Conservation (phyloP, 2,888 invertebrate species). For the Macrosiphum euphorbiae region DNA sequence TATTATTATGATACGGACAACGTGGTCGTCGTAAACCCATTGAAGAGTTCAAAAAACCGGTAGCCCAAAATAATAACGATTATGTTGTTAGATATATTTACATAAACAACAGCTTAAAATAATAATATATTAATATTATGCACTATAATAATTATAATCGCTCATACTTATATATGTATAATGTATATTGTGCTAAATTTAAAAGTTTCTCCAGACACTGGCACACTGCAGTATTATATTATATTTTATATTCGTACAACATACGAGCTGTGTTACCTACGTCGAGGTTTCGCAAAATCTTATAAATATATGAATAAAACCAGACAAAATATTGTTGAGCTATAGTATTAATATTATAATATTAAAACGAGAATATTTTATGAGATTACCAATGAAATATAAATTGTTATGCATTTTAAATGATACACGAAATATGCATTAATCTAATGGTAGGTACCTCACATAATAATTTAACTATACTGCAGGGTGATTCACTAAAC, state of each 20-base stretch:
- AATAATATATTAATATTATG: constrained; percentile 28
- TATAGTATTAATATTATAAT: constrained; percentile 1
- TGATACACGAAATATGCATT: not conserved
- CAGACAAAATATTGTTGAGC: constrained; percentile 23
- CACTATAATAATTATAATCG: constrained; percentile 28
- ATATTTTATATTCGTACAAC: not conserved
- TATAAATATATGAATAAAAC: not conserved
- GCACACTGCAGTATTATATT: not conserved
- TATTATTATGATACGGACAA: not conserved
- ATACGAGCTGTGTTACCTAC: not conserved
- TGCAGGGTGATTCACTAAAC: not conserved
- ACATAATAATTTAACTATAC: not conserved
- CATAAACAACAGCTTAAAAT: constrained; percentile 43
- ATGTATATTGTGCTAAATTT: constrained; percentile 23
- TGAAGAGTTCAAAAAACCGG: constrained; percentile 33
- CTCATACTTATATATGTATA: constrained; percentile 6
- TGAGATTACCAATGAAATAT: not conserved
- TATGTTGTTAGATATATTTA: constrained; percentile 46
- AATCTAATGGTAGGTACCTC: not conserved
- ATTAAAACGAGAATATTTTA: not conserved
- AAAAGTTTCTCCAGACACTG: constrained; percentile 26
- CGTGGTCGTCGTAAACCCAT: not conserved
- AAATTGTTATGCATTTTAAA: not conserved
- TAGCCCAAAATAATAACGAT: constrained; percentile 45
- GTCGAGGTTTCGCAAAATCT: not conserved